Conservation (phyloP, 2,888 invertebrate genomes). For the Drosophila antonietae region DNA sequence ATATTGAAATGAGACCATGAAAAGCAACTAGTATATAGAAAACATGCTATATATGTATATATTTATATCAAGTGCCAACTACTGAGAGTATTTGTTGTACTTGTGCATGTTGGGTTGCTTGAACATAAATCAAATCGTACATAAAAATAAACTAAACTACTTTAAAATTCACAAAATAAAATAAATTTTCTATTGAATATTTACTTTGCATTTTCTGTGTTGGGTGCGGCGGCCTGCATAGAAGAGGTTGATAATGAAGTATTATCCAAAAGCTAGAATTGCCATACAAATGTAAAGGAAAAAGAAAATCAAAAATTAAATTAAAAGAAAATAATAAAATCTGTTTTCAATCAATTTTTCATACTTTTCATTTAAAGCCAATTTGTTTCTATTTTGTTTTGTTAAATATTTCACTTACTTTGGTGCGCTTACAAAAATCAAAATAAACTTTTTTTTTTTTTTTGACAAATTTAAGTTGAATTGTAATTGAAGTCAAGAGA, state of each 20-base stretch:
- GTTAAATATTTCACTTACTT: slow-evolving; percentile 55
- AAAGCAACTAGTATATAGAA: neutral
- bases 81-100: slow-evolving; percentile 26
- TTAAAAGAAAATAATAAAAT: slow-evolving; percentile 46
- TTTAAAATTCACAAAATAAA: slow-evolving; percentile 48
- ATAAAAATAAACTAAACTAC: slow-evolving; percentile 41
- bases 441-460: slow-evolving; percentile 28
- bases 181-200: slow-evolving; percentile 85
- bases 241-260: slow-evolving; percentile 84
- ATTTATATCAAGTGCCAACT: slow-evolving; percentile 32
- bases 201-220: slow-evolving; percentile 88
- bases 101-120: slow-evolving; percentile 42
- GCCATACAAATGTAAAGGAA: slow-evolving; percentile 85
- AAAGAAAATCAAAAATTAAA: slow-evolving; percentile 72
- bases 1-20: neutral
- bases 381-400: slow-evolving; percentile 23
- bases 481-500: neutral
- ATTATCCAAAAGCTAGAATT: slow-evolving; percentile 88
- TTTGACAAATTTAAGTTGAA: slow-evolving; percentile 31
- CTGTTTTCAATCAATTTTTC: slow-evolving; percentile 16
- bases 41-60: slow-evolving; percentile 28
- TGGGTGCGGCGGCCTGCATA: slow-evolving; percentile 86
- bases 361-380: slow-evolving; percentile 49
- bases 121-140: slow-evolving; percentile 12
- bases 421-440: slow-evolving; percentile 63